Conservation (phyloP, 2,113 vertebrate species). For the Phalacrocorax aristotelis region DNA sequence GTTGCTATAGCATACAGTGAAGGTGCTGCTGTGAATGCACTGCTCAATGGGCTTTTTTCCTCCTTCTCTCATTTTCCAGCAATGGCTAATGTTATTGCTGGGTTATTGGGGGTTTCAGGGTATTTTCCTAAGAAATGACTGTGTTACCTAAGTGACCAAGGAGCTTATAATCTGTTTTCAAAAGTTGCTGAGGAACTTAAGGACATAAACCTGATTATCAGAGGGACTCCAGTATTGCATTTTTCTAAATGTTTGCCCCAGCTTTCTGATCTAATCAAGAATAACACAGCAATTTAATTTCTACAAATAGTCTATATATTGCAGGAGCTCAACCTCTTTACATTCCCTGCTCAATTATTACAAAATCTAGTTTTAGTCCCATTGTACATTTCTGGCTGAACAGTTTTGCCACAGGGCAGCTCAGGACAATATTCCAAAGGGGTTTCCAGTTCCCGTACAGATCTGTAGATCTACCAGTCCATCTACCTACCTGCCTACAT, state of each 20-base stretch:
- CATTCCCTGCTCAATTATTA: background rate
- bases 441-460: background rate
- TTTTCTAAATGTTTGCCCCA: background rate
- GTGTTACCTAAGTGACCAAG: background rate
- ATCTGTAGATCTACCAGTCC: background rate
- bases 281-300: background rate
- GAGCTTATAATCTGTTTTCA: background rate
- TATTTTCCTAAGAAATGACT: background rate
- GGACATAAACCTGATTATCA: background rate
- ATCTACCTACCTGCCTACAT: background rate
- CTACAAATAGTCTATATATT: background rate
- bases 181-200: background rate
- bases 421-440: background rate
- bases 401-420: background rate
- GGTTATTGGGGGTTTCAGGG: background rate
- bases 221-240: background rate
- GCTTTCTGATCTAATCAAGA: background rate
- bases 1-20: rapidly evolving
- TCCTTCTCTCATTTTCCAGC: background rate
- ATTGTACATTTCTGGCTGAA: background rate
- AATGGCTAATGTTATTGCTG: background rate
- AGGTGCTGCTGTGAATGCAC: rapidly evolving
- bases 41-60: background rate
- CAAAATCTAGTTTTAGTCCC: background rate
- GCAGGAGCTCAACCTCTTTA: background rate